These are phyloP conservation scores for Rhagophthalmus giganteus DNA, from an alignment of 2,888 invertebrate genomes.

Conservation along the genomic window DNA sequence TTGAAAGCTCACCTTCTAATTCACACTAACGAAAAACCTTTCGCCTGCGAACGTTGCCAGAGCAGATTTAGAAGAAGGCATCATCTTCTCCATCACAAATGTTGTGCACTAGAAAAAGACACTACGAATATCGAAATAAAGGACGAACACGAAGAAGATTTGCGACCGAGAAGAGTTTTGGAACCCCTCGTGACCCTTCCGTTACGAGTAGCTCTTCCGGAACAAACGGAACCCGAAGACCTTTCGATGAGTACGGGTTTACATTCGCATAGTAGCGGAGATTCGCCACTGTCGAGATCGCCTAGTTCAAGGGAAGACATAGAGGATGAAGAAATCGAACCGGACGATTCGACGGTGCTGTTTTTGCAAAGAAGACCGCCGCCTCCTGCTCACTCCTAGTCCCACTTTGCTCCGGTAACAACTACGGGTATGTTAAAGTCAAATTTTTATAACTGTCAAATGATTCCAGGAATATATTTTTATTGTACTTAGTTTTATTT, in stretches of 20 bases:
- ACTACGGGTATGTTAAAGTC: constrained; percentile 42
- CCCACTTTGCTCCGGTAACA: constrained; percentile 30
- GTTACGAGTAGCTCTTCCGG: constrained; percentile 61
- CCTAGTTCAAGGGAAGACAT: constrained; percentile 53
- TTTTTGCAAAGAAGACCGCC: constrained; percentile 54
- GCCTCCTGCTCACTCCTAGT: constrained; percentile 45
- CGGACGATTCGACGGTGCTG: constrained; percentile 59
- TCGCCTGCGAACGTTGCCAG: constrained; percentile 78
- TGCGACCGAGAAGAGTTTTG: constrained; percentile 56
- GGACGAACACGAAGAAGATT: constrained; percentile 45
- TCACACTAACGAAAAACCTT: constrained; percentile 89
- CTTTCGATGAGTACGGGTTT: constrained; percentile 70
- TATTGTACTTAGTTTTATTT: constrained; percentile 40
- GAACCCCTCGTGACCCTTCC: constrained; percentile 51
- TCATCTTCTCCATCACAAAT: constrained; percentile 84
- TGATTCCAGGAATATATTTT: constrained; percentile 41
- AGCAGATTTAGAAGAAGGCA: constrained; percentile 81
- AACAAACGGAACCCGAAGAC: constrained; percentile 91
- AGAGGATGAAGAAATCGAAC: constrained; percentile 59
- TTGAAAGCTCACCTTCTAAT: constrained; percentile 86
- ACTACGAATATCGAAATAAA: constrained; percentile 43
- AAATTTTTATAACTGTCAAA: constrained; percentile 28
- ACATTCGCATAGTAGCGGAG: constrained; percentile 58
- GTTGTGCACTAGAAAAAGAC: constrained; percentile 57
- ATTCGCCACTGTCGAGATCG: constrained; percentile 56